Percentiles rank a stretch among this genome's conserved stretches.
These are phyloP conservation scores for Melinopterus prodromus DNA, from an alignment of 2,888 invertebrate genomes.

Conservation along the genomic window DNA sequence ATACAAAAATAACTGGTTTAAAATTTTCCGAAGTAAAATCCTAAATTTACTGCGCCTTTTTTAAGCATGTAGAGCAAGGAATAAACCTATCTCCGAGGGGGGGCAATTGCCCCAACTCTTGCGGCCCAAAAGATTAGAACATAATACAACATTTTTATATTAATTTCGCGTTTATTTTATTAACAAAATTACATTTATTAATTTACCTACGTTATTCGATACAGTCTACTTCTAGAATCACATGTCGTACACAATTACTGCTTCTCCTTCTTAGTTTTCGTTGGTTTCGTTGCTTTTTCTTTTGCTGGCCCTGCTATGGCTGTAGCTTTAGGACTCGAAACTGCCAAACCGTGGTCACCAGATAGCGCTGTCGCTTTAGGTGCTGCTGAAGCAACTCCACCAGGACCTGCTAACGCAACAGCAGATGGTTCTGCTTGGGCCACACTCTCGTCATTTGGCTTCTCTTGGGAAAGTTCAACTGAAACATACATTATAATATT, in stretches of 20 bases:
- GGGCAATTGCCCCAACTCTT: background rate
- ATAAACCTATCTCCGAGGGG: too few relatives aligned
- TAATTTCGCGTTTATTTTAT: background rate
- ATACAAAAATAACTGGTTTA: too few relatives aligned
- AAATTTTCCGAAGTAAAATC: too few relatives aligned
- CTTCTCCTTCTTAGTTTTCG: slow-evolving; percentile 31
- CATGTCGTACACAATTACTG: slow-evolving; percentile 29
- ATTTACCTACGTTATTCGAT: slow-evolving; percentile 6
- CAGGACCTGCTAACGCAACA: slow-evolving; percentile 62
- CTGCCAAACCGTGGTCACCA: slow-evolving; percentile 61
- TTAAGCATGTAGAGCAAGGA: too few relatives aligned
- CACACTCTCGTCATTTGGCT: slow-evolving; percentile 55
- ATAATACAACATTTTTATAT: background rate
- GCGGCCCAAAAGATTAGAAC: background rate
- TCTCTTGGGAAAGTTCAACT: slow-evolving; percentile 32
- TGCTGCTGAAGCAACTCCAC: slow-evolving; percentile 62
- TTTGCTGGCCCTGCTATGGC: slow-evolving; percentile 61
- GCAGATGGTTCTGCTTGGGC: slow-evolving; percentile 63
- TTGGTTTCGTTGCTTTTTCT: slow-evolving; percentile 41
- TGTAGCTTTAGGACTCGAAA: slow-evolving; percentile 63
- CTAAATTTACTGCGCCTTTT: too few relatives aligned
- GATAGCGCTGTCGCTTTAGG: slow-evolving; percentile 63
- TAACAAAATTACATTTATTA: slow-evolving; percentile 4
- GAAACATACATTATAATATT: slow-evolving; percentile 15
- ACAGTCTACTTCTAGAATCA: slow-evolving; percentile 27